These are phyloP conservation scores for Mormyrus hasselquistii DNA, from an alignment of 2,797 vertebrate species.

Conservation along the genomic window DNA sequence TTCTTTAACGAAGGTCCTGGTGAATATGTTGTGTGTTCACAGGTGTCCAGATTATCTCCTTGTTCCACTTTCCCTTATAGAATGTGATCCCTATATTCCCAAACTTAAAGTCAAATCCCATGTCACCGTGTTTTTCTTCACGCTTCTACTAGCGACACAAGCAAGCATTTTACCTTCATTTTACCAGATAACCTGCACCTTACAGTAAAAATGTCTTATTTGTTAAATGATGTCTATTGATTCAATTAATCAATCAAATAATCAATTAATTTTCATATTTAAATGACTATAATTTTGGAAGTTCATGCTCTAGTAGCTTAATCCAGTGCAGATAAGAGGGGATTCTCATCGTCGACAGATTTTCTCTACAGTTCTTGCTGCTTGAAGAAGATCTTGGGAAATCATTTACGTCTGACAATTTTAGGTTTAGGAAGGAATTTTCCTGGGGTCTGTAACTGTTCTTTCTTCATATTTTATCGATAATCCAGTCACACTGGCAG, in stretches of 20 bases:
- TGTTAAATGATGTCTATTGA: neutral
- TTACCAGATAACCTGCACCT: neutral
- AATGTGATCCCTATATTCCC: neutral
- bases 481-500: neutral
- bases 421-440: neutral
- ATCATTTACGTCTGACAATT: conserved; percentile 7
- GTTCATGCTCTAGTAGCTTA: neutral
- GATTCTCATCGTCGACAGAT: neutral
- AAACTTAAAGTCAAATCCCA: neutral
- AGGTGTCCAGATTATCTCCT: neutral
- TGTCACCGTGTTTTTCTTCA: neutral
- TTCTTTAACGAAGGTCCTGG: neutral
- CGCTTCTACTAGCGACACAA: neutral
- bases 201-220: neutral
- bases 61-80: neutral
- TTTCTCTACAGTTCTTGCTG: neutral
- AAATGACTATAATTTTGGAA: neutral
- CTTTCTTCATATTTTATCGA: neutral
- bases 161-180: neutral
- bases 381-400: conserved; percentile 13
- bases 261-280: conserved; percentile 16
- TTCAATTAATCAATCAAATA: conserved; percentile 5
- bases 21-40: neutral
- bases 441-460: neutral
- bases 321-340: neutral